Evolutionary conservation across 2,888 invertebrate species (phyloP).

Genomic region (Sarcophaga caerulescens): DNA sequence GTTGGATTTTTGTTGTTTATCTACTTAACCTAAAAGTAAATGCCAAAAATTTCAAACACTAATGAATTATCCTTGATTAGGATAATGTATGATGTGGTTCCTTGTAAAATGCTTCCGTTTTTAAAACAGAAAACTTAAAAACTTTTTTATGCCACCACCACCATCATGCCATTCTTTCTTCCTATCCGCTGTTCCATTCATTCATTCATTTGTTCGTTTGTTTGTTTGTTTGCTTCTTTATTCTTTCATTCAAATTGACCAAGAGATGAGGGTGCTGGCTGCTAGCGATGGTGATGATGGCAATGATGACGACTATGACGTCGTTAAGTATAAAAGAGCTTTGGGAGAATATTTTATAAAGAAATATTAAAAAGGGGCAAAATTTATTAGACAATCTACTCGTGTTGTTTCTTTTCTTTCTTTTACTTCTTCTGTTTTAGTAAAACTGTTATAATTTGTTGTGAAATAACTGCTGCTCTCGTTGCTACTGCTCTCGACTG

Average conservation of each 20-base stretch:
- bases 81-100: slow-evolving; percentile 80
- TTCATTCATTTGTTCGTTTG: no score
- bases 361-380: slow-evolving; percentile 61
- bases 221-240: no score
- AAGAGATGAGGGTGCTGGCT: slow-evolving; percentile 58
- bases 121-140: neutral
- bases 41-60: slow-evolving; percentile 79
- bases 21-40: slow-evolving; percentile 70
- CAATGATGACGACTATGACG: slow-evolving; percentile 37
- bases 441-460: slow-evolving; percentile 15
- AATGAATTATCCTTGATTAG: slow-evolving; percentile 81
- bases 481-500: slow-evolving; percentile 54
- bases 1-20: slow-evolving; percentile 50
- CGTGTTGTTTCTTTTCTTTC: slow-evolving; percentile 11
- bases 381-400: slow-evolving; percentile 51
- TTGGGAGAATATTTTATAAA: slow-evolving; percentile 36
- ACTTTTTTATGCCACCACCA: neutral
- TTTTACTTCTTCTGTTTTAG: neutral
- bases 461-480: slow-evolving; percentile 11
- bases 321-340: slow-evolving; percentile 26
- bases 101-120: slow-evolving; percentile 69
- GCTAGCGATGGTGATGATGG: slow-evolving; percentile 46
- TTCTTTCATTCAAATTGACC: slow-evolving; percentile 54
- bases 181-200: slow-evolving; percentile 10
- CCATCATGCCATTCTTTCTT: neutral